Conservation (phyloP, 2,888 invertebrate species). For the Drosophila gaucha region DNA sequence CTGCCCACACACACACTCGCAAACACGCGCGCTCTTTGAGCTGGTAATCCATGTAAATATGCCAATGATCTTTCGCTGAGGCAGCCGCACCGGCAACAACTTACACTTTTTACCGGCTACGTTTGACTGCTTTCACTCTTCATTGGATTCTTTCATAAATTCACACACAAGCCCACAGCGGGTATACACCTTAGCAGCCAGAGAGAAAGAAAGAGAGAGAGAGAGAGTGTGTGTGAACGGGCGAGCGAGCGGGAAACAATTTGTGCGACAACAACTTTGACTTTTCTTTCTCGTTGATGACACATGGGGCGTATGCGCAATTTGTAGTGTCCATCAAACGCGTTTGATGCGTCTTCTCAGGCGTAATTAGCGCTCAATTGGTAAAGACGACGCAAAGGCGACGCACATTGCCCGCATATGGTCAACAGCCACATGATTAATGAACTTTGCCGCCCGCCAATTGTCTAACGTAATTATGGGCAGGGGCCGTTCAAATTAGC, state of each 20-base stretch:
- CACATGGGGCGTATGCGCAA: constrained; percentile 56
- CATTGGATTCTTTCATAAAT: constrained; percentile 70
- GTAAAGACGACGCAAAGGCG: constrained; percentile 10
- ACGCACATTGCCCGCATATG: too few species aligned
- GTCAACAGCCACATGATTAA: constrained; percentile 37
- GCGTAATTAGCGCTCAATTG: constrained; percentile 49
- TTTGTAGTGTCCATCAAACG: constrained; percentile 38
- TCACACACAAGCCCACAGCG: constrained; percentile 13
- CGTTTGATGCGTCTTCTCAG: constrained; percentile 2
- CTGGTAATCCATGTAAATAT: constrained; percentile 48
- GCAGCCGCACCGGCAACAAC: constrained; percentile 40
- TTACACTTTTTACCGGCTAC: constrained; percentile 67
- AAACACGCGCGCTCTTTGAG: constrained; percentile 1
- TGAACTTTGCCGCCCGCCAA: constrained; percentile 41
- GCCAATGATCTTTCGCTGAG: constrained; percentile 66
- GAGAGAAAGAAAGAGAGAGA: neutral
- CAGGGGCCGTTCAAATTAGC: neutral
- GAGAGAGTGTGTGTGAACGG: too few species aligned
- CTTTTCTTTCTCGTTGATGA: constrained; percentile 4
- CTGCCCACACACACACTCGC: constrained; percentile 1
- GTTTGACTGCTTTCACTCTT: constrained; percentile 69
- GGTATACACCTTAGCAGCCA: constrained; percentile 14
- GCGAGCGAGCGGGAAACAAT: neutral
- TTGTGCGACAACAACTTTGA: constrained; percentile 3
- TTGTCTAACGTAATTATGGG: constrained; percentile 8